These are phyloP conservation scores for Echiichthys vipera DNA, from an alignment of 2,797 vertebrate genomes.

Conservation along the genomic window DNA sequence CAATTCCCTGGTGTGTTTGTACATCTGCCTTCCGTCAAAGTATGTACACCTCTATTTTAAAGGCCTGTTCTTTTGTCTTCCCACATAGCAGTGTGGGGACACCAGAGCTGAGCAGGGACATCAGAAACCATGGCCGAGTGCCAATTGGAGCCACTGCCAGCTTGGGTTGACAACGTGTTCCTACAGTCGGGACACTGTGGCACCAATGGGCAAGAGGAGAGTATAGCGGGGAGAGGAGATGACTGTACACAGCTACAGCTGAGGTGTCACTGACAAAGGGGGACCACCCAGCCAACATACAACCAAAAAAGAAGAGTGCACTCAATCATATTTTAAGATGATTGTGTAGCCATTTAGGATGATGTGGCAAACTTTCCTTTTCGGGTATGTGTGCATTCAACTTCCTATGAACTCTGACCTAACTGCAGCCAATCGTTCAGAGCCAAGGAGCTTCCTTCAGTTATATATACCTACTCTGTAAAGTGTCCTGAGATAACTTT, in stretches of 20 bases:
- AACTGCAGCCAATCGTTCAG: neutral
- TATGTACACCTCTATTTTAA: constrained; percentile 21
- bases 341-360: constrained; percentile 7
- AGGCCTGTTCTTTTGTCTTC: constrained; percentile 31
- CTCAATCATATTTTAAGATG: too few species aligned
- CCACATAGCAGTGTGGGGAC: constrained; percentile 33
- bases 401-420: constrained; percentile 16
- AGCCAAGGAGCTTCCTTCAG: constrained; percentile 10
- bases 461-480: too few species aligned
- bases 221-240: constrained; percentile 29
- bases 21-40: constrained; percentile 51
- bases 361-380: neutral
- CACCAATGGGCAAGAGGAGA: constrained; percentile 41
- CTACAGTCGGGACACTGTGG: constrained; percentile 56
- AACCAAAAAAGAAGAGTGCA: constrained; percentile 17
- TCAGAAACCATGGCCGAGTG: constrained; percentile 8
- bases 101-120: constrained; percentile 35
- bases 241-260: constrained; percentile 17
- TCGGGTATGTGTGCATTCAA: neutral
- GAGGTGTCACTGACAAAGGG: constrained; percentile 33
- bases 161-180: constrained; percentile 47
- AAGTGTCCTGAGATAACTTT: too few species aligned
- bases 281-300: constrained; percentile 6
- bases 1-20: constrained; percentile 30
- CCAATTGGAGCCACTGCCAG: constrained; percentile 44